phyloP scores from a whole-genome alignment of 92 coral and sea anemone genomes.

The Zoanthus solanderi region DNA sequence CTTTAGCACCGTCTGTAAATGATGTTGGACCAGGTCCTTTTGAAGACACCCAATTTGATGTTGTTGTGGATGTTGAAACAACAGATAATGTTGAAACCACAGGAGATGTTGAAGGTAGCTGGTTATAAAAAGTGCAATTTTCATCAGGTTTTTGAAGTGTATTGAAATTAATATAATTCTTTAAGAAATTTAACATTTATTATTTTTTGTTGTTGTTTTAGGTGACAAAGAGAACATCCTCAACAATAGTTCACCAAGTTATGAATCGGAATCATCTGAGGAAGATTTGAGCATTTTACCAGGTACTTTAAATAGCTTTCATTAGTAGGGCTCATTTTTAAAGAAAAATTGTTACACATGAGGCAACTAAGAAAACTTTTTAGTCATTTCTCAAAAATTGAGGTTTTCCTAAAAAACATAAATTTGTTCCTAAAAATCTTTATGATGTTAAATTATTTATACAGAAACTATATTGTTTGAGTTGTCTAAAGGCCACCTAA shows the following conservation, averaged over 20 bases:
- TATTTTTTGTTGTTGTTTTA: background rate
- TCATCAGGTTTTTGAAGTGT: too few species aligned
- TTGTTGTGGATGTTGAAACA: conserved; percentile 95
- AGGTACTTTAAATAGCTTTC: conserved; percentile 21
- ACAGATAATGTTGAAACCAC: conserved; percentile 89
- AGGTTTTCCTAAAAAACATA: too few species aligned
- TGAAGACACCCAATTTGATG: conserved; percentile 97
- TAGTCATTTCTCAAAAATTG: too few species aligned
- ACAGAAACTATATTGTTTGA: too few species aligned
- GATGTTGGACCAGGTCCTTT: conserved; percentile 88
- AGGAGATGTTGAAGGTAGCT: conserved; percentile 56
- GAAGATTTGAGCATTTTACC: conserved; percentile 71
- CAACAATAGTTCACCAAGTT: conserved; percentile 26
- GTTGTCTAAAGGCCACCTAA: too few species aligned
- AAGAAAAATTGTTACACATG: too few species aligned
- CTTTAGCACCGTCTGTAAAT: conserved; percentile 62
- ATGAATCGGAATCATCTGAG: conserved; percentile 79
- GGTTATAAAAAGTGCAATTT: too few species aligned
- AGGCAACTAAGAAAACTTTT: too few species aligned
- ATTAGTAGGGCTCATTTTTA: too few species aligned
- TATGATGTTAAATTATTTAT: too few species aligned
- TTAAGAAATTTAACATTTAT: background rate
- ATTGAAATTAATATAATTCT: too few species aligned
- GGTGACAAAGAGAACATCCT: conserved; percentile 21
- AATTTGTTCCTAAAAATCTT: too few species aligned